Base-by-base conservation (phyloP, 1,140 invertebrate species). In the Drosophila elegans region DNA sequence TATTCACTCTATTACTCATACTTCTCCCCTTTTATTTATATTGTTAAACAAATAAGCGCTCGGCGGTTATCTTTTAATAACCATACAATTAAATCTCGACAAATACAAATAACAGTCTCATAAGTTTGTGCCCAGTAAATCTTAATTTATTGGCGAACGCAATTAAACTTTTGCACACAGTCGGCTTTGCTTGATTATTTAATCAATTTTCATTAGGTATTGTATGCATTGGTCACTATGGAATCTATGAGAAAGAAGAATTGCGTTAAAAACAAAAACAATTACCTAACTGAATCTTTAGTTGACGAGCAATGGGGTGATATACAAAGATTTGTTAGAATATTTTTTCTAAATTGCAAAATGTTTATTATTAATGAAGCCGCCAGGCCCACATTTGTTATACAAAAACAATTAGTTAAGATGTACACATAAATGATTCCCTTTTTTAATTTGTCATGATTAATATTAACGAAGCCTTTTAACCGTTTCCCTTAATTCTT, bases 141-240 rank as follows among this genome's bases (percentile, higher is more conserved):
- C 48, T 49, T 32, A 32, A 49, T 49, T 49, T 49, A 49, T 49
- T 49, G n/a, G 27, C 27, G 27, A 34, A 49, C 27, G 27, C 48
- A 49, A 49, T 49, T 32, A 49, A 32, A 32, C 48, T 49, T 49
- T 49, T 13, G 48, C 48, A 49, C 48, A 49, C 48, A 49, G 29
- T 49, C 16, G 48, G 48, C 27, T 49, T 34, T 49, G 27, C 48
- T 32, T 13, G 48, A 32, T 49, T 49, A 49, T 49, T 49, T 49
- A 49, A 49, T 49, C 48, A 49, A 49, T 49, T 49, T 34, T 49
- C n/a, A 10, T 49, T 29, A 29, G 3, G 46, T 27, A 48, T 25
- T 48, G 27, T 27, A 46, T 7, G 42, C 42, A 2, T 46, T 21
- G 44, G 21, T 29, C 44, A 46, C 44, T 27, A 48, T 48, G 27